Evolutionary conservation across 92 coral and sea anemone genomes (phyloP).

Genomic region (Virgularia gustaviana): DNA sequence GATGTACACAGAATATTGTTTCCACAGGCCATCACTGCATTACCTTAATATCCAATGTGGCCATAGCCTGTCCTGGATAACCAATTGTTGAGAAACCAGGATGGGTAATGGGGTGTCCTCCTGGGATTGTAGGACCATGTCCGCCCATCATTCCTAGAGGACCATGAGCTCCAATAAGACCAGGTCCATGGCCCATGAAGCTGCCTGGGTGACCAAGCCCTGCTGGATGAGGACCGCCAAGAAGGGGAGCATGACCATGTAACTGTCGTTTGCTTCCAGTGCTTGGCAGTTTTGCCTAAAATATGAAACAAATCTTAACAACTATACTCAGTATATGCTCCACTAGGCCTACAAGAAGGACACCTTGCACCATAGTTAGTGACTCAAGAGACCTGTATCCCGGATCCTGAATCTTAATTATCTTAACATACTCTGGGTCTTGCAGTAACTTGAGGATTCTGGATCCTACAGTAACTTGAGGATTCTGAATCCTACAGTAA

Average conservation of each 20-base stretch:
- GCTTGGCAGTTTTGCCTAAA: slow-evolving; percentile 9
- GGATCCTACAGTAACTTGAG: no score
- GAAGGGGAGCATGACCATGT: not conserved
- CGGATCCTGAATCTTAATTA: no score
- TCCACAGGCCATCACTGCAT: slow-evolving; percentile 66
- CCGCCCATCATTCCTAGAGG: not conserved
- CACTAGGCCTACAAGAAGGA: no score
- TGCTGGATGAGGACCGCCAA: slow-evolving; percentile 1
- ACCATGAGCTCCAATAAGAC: slow-evolving; percentile 1
- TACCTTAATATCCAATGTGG: slow-evolving; percentile 89
- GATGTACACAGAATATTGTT: not conserved
- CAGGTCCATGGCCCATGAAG: slow-evolving; percentile 1
- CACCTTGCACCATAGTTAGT: no score
- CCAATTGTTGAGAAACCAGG: slow-evolving; percentile 98
- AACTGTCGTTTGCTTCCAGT: slow-evolving; percentile 5
- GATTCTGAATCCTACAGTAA: no score
- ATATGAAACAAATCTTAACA: no score
- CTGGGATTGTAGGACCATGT: slow-evolving; percentile 1
- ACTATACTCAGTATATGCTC: no score
- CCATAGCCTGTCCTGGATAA: slow-evolving; percentile 91
- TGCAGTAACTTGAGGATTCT: no score
- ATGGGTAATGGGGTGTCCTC: slow-evolving; percentile 95
- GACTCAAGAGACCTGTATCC: no score
- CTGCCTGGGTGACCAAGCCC: not conserved
- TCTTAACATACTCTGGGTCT: no score